A percentile compares a stretch with the other conserved stretches of the same genome.
phyloP scores from a whole-genome alignment of 2,888 invertebrate genomes.

The Xanthia icteritia region DNA sequence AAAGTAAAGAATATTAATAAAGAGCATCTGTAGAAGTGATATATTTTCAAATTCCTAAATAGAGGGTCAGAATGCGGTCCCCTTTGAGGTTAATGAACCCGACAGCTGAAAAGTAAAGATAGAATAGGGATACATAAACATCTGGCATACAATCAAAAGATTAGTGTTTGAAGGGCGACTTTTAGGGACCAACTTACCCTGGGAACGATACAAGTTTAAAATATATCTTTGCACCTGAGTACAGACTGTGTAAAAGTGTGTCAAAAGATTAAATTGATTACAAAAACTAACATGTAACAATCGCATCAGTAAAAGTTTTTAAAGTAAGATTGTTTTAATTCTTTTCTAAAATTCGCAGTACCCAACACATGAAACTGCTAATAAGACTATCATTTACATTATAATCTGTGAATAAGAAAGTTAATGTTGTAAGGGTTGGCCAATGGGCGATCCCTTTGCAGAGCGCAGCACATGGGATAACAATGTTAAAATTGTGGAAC shows the following conservation, averaged over 20 bases:
- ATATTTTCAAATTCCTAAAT: slow-evolving; percentile 30
- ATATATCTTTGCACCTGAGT: neutral
- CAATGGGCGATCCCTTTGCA: neutral
- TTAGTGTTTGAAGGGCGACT: slow-evolving; percentile 32
- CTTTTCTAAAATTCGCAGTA: neutral
- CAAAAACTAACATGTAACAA: neutral
- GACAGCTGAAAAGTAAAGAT: slow-evolving; percentile 77
- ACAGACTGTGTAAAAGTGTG: neutral
- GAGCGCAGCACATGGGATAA: slow-evolving; percentile 7
- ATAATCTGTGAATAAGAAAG: neutral
- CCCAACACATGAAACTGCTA: neutral
- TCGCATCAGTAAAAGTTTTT: neutral
- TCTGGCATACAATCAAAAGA: slow-evolving; percentile 53
- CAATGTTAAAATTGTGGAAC: slow-evolving; percentile 1
- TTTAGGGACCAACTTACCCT: slow-evolving; percentile 12
- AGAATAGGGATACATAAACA: slow-evolving; percentile 62
- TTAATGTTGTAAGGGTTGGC: neutral
- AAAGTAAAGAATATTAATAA: neutral
- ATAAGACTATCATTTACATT: slow-evolving; percentile 5
- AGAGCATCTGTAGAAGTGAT: neutral
- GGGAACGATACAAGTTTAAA: neutral
- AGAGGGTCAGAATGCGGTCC: slow-evolving; percentile 56
- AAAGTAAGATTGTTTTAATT: neutral
- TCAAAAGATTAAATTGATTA: neutral
- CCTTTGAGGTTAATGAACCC: slow-evolving; percentile 79